Base-by-base conservation (phyloP, 2,113 vertebrate genomes). In the Takifugu flavidus region DNA sequence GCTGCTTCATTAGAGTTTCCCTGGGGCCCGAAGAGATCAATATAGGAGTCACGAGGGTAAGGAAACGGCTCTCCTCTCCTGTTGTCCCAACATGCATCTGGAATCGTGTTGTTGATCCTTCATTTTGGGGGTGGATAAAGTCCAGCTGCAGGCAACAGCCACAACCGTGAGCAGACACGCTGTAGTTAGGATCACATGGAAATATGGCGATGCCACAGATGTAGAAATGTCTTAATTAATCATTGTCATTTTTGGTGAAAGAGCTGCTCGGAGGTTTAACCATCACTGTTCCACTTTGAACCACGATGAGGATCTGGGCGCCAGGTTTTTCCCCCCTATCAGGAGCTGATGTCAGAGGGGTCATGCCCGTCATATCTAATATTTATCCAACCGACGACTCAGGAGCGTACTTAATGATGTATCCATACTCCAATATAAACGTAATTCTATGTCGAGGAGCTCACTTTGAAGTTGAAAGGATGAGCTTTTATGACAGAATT, bases 1-100 rank as follows among this genome's bases (percentile, higher is more conserved):
- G 93, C 56, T 99, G 96, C 88, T 99, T 96, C 88, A 89, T 99
- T 86, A 92, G 93, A 2, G 78, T 99, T 71, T 94, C 92, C 28
- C 91, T 98, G 62, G 90, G 96, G 15, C 95, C 95, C 0, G 95
- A 96, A 0, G 95, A 98, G 84, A 88, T 95, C 70, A 94, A 91
- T 4, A 91, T 98, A 20, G 95, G 96, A 66, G 91, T 96, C 74
- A 95, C 95, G 44, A 88, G 91, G 92, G 97, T 98, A 74, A 94
- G 93, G 1, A 63, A 4, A 11, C 7, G 8, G 11, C 34, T 39
- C 34, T 39, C 34, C 34, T 5, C 3, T 13, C 4, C 5, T 49
- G 4, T 53, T 0, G 26, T 60, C 25, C 31, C 13, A 26, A 50
- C 10, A 50, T 26, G 25, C 49, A 25, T 4, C 2, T 49, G 47